Conservation (phyloP, 2,113 vertebrate species). For the Lepisosteus osseus region DNA sequence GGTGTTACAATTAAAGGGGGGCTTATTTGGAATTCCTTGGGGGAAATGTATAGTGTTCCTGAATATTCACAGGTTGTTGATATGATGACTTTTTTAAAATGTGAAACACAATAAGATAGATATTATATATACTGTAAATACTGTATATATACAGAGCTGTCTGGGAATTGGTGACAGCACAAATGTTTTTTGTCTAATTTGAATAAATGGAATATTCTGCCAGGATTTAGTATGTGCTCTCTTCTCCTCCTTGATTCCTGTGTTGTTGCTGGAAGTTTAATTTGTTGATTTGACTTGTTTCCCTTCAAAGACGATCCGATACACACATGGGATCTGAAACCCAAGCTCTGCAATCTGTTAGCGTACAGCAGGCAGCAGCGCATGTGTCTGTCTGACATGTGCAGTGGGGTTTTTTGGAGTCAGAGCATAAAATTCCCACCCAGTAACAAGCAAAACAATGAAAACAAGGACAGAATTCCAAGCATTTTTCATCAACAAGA, state of each 20-base stretch:
- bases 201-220: conserved; percentile 70
- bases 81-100: conserved; percentile 39
- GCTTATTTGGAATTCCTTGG: conserved; percentile 6
- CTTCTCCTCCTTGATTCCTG: conserved; percentile 25
- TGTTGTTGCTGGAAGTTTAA: neutral
- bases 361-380: too few species aligned
- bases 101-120: conserved; percentile 44
- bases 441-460: too few species aligned
- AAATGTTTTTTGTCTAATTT: conserved; percentile 65
- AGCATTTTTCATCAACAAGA: too few species aligned
- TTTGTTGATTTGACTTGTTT: conserved; percentile 1
- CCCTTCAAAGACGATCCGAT: too few species aligned
- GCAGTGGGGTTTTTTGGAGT: too few species aligned
- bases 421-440: too few species aligned
- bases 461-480: too few species aligned
- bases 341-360: too few species aligned
- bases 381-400: too few species aligned
- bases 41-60: conserved; percentile 49
- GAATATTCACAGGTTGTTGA: conserved; percentile 44
- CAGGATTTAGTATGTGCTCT: conserved; percentile 40
- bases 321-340: too few species aligned
- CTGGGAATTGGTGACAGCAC: conserved; percentile 65
- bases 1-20: neutral
- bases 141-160: conserved; percentile 62
- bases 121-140: conserved; percentile 56